These are phyloP conservation scores for Sussaba pulchella DNA, from an alignment of 2,888 invertebrate species.

Conservation along the genomic window DNA sequence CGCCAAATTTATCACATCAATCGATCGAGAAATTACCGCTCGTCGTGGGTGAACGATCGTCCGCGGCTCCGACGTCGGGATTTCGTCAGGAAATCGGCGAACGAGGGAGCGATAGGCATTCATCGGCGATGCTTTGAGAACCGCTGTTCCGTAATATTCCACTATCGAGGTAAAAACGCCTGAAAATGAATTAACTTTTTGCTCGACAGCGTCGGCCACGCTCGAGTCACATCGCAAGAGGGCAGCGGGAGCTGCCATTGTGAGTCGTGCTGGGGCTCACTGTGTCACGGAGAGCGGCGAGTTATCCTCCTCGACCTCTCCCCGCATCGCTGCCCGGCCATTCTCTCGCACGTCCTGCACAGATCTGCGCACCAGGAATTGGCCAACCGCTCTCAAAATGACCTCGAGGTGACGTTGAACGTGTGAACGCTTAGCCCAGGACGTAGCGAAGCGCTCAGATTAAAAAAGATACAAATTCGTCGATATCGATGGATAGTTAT, in stretches of 20 bases:
- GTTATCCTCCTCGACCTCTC: background rate
- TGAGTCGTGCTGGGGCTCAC: conserved; percentile 63
- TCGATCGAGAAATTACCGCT: conserved; percentile 48
- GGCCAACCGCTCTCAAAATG: conserved; percentile 34
- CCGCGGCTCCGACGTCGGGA: background rate
- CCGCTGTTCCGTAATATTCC: conserved; percentile 76
- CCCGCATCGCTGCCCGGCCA: conserved; percentile 12
- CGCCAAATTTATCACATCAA: conserved; percentile 17
- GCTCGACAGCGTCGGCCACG: conserved; percentile 70
- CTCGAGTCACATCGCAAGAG: conserved; percentile 75
- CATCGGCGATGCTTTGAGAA: conserved; percentile 69
- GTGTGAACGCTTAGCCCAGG: conserved; percentile 16
- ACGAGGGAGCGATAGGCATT: conserved; percentile 4
- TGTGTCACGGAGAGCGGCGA: conserved; percentile 64
- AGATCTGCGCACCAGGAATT: conserved; percentile 23
- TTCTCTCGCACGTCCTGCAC: conserved; percentile 24
- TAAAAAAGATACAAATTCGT: no score
- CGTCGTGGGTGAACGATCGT: background rate
- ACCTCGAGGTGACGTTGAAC: conserved; percentile 36
- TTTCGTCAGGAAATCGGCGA: conserved; percentile 4
- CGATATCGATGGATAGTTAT: no score
- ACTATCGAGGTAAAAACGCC: conserved; percentile 79
- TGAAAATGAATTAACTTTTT: conserved; percentile 83
- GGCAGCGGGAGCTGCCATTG: conserved; percentile 67
- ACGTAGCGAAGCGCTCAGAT: background rate